Evolutionary conservation across 2,888 invertebrate genomes (phyloP).

Genomic region (Onchidella celtica): DNA sequence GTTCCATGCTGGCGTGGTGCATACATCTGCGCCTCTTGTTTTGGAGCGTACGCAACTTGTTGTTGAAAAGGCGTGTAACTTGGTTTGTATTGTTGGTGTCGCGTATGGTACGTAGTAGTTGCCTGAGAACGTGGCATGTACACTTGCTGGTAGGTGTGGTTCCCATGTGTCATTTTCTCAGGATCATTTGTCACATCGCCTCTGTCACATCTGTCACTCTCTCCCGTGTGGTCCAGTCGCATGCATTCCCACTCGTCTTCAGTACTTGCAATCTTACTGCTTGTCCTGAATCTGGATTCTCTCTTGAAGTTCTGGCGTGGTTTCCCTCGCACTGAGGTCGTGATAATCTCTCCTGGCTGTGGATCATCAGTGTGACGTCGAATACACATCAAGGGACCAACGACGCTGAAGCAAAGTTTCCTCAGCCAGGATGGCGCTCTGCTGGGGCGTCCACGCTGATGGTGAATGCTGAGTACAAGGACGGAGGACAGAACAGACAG

Average conservation of each 20-base stretch:
- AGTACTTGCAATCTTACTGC: conserved; percentile 19
- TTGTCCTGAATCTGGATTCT: background rate
- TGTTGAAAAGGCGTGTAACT: conserved; percentile 9
- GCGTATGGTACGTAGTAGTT: background rate
- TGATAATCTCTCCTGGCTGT: background rate
- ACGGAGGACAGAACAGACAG: conserved; percentile 76
- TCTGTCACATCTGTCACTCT: background rate
- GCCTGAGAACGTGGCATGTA: background rate
- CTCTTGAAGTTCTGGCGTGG: background rate
- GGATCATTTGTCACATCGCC: background rate
- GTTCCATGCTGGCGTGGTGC: background rate
- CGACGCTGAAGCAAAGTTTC: conserved; percentile 59
- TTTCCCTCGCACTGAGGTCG: background rate
- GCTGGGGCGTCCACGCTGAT: conserved; percentile 68
- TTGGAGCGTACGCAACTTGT: background rate
- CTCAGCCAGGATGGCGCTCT: conserved; percentile 69
- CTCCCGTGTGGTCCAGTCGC: conserved; percentile 35
- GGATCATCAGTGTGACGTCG: background rate
- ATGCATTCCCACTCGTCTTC: conserved; percentile 44
- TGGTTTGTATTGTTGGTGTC: background rate
- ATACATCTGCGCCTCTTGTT: background rate
- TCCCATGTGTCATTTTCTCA: background rate
- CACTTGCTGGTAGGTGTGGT: background rate
- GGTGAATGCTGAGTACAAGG: conserved; percentile 74
- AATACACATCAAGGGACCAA: conserved; percentile 45